These are phyloP conservation scores for Rhimphoctona megacephalus DNA, from an alignment of 2,888 invertebrate species.

Conservation along the genomic window DNA sequence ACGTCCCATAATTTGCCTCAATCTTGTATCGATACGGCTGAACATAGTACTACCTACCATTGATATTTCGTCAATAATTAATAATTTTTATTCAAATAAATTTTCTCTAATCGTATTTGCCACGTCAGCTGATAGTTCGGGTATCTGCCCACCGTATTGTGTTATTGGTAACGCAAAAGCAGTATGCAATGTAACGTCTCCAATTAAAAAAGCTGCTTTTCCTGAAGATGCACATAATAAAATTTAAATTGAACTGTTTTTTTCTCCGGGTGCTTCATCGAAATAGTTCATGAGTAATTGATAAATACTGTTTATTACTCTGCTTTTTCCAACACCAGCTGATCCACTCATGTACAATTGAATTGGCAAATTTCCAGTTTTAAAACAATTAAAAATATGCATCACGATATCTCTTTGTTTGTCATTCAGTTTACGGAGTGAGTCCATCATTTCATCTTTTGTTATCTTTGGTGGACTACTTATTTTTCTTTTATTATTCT, in stretches of 20 bases:
- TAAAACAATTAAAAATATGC: conserved; percentile 66
- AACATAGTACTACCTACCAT: conserved; percentile 76
- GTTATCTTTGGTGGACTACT: conserved; percentile 30
- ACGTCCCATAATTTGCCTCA: conserved; percentile 76
- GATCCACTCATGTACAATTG: conserved; percentile 73
- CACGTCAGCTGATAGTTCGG: conserved; percentile 48
- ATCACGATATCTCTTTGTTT: conserved; percentile 66
- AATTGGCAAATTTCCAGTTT: conserved; percentile 64
- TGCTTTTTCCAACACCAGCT: conserved; percentile 78
- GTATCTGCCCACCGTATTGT: conserved; percentile 46
- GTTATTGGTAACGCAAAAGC: conserved; percentile 71
- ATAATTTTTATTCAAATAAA: conserved; percentile 69
- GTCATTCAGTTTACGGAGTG: conserved; percentile 59
- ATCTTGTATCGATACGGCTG: conserved; percentile 73
- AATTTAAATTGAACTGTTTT: conserved; percentile 70
- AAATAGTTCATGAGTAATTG: conserved; percentile 71
- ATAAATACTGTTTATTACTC: conserved; percentile 72
- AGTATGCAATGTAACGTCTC: conserved; percentile 74
- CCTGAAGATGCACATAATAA: conserved; percentile 72
- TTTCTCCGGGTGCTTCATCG: conserved; percentile 53
- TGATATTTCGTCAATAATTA: conserved; percentile 80
- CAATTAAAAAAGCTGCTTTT: conserved; percentile 74
- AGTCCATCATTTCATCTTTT: conserved; percentile 47
- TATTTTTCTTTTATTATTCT: conserved; percentile 36
- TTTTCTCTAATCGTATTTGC: conserved; percentile 70